Percentiles rank a stretch among this genome's conserved stretches.
Evolutionary conservation across 2,888 invertebrate genomes (phyloP).

Genomic region (Pimpla rufipes): DNA sequence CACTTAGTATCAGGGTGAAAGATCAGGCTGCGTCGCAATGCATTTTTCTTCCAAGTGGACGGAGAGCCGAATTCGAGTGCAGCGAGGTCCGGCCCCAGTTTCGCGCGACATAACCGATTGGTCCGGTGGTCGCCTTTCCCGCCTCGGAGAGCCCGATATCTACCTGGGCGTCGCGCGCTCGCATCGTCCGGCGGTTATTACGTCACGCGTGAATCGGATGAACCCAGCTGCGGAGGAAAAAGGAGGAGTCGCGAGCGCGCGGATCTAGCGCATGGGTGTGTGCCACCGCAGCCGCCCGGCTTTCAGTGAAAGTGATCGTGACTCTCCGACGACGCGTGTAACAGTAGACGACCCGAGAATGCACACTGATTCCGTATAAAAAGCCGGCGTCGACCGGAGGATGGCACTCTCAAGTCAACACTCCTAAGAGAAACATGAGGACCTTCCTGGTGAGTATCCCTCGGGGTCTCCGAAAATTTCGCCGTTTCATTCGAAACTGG

Average conservation of each 20-base stretch:
- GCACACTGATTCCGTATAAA: conserved; percentile 76
- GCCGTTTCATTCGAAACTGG: not conserved
- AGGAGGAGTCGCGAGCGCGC: conserved; percentile 66
- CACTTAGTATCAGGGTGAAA: too few relatives aligned
- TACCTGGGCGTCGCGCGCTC: conserved; percentile 46
- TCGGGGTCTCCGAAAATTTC: conserved; percentile 6
- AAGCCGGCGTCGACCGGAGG: conserved; percentile 73
- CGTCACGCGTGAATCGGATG: conserved; percentile 76
- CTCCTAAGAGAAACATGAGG: conserved; percentile 76
- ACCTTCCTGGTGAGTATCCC: conserved; percentile 77
- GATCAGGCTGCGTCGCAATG: too few relatives aligned
- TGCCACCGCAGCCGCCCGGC: conserved; percentile 62
- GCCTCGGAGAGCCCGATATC: conserved; percentile 39
- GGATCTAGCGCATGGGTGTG: conserved; percentile 72
- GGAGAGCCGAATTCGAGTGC: not conserved
- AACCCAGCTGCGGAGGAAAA: conserved; percentile 69
- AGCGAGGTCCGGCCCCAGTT: conserved; percentile 13
- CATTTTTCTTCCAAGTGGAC: too few relatives aligned
- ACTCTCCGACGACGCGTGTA: conserved; percentile 49
- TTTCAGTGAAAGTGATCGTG: conserved; percentile 79
- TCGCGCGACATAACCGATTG: conserved; percentile 14
- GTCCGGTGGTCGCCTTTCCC: conserved; percentile 38
- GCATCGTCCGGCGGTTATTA: conserved; percentile 67
- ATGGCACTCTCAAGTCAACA: conserved; percentile 76
- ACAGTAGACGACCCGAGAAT: conserved; percentile 58